phyloP scores from a whole-genome alignment of 2,888 invertebrate genomes.

The Caenorhabditis parvicauda region DNA sequence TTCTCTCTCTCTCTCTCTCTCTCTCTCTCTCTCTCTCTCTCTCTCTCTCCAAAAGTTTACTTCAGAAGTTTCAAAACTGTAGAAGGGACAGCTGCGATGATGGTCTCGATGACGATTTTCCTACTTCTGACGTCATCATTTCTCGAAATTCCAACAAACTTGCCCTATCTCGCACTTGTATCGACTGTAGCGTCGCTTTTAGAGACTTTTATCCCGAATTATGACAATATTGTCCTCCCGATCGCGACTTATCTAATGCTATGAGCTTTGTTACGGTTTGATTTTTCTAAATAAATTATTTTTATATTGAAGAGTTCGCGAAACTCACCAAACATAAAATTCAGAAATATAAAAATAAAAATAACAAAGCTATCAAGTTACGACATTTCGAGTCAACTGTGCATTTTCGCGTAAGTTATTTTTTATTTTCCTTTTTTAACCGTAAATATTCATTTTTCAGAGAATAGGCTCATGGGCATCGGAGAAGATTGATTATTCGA shows the following conservation, averaged over 20 bases:
- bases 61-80: constrained; percentile 30
- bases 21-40: neutral
- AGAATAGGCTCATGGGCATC: too few species aligned
- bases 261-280: too few species aligned
- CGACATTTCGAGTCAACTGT: too few species aligned
- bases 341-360: too few species aligned
- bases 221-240: constrained; percentile 55
- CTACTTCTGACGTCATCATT: constrained; percentile 8
- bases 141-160: constrained; percentile 8
- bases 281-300: too few species aligned
- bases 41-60: neutral
- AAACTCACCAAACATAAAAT: too few species aligned
- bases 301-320: too few species aligned
- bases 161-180: constrained; percentile 16
- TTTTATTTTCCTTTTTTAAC: too few species aligned
- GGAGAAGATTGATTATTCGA: too few species aligned
- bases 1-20: constrained; percentile 4
- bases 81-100: constrained; percentile 36
- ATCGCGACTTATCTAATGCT: constrained; percentile 35
- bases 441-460: too few species aligned
- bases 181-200: constrained; percentile 34
- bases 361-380: too few species aligned
- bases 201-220: constrained; percentile 44
- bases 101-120: constrained; percentile 19
- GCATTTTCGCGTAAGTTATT: too few species aligned